Conservation (phyloP, 2,888 invertebrate genomes). For the Cerastis rubricosa region DNA sequence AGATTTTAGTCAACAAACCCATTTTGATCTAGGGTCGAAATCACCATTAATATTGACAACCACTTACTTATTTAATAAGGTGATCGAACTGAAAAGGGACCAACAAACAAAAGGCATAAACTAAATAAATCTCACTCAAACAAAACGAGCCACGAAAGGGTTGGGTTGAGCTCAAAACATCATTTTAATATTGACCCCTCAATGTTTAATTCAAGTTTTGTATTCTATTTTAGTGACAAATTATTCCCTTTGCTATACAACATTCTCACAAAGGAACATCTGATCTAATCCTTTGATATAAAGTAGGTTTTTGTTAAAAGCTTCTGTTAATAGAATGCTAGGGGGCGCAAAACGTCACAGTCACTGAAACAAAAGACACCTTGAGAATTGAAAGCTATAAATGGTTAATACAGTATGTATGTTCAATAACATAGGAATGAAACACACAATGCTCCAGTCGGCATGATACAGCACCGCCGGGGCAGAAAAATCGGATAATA, state of each 20-base stretch:
- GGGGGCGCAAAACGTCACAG: constrained; percentile 12
- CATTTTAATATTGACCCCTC: constrained; percentile 52
- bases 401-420: neutral
- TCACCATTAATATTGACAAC: neutral
- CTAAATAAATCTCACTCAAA: constrained; percentile 35
- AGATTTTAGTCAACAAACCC: neutral
- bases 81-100: constrained; percentile 20
- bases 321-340: constrained; percentile 29
- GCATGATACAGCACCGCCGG: neutral
- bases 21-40: neutral
- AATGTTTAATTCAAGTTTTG: constrained; percentile 53
- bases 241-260: constrained; percentile 36
- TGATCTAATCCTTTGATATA: neutral
- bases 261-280: neutral
- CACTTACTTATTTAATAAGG: neutral
- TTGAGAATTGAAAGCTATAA: neutral
- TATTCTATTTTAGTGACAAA: constrained; percentile 59
- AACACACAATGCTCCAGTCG: neutral
- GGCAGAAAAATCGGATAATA: neutral
- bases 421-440: neutral
- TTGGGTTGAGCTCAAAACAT: constrained; percentile 37
- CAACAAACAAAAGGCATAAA: constrained; percentile 13
- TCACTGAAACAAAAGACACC: constrained; percentile 28
- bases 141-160: constrained; percentile 27
- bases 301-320: constrained; percentile 7